These are phyloP conservation scores for Zophobas morio DNA, from an alignment of 1,140 invertebrate genomes.

Conservation along the genomic window DNA sequence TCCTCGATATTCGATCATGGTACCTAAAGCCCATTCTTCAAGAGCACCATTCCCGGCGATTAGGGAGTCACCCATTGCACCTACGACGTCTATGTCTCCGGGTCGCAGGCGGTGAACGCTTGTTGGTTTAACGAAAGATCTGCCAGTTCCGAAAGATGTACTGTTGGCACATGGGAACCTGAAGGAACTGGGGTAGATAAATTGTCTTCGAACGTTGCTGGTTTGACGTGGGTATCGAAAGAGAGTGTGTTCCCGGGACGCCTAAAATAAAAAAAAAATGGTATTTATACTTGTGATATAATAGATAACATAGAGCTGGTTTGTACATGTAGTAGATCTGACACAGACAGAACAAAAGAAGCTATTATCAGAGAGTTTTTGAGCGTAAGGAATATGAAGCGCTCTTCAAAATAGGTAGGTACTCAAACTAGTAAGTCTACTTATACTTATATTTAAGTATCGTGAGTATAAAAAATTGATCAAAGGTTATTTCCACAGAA, in stretches of 20 bases:
- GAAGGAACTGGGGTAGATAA: conserved; percentile 56
- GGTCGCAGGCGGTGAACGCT: conserved; percentile 78
- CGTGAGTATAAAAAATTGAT: too few species aligned
- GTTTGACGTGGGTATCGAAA: neutral
- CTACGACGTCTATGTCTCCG: conserved; percentile 84
- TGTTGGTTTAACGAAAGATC: conserved; percentile 56
- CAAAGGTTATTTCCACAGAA: too few species aligned
- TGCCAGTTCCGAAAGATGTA: conserved; percentile 56
- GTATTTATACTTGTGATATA: too few species aligned
- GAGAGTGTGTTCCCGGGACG: neutral
- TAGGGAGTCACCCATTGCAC: conserved; percentile 84
- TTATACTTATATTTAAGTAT: too few species aligned
- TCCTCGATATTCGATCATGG: conserved; percentile 83
- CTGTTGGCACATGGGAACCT: conserved; percentile 64
- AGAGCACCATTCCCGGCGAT: conserved; percentile 83
- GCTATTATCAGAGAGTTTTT: too few species aligned
- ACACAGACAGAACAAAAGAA: too few species aligned
- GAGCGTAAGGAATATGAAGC: too few species aligned
- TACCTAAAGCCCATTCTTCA: conserved; percentile 80
- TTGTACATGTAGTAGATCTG: too few species aligned
- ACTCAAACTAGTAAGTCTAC: too few species aligned
- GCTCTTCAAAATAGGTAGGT: too few species aligned
- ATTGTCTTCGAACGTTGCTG: conserved; percentile 50
- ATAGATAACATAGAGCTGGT: too few species aligned
- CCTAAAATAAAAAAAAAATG: neutral